These are phyloP conservation scores for Phymorhynchus buccinoides DNA, from an alignment of 1,140 invertebrate genomes.

Conservation along the genomic window DNA sequence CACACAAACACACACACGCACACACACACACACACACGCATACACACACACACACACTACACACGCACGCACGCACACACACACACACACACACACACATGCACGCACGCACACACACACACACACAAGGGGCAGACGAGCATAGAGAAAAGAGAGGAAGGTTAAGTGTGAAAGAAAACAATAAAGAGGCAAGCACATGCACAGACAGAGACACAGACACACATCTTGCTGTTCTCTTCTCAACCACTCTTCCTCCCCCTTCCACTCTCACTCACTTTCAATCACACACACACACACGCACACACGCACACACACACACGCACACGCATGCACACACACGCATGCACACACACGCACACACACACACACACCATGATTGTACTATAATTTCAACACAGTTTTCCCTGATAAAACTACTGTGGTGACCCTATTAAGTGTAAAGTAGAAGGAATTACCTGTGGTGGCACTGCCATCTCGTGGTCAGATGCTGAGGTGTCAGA, in stretches of 20 bases:
- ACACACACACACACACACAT: too few species aligned
- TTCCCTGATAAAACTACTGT: too few species aligned
- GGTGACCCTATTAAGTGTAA: too few species aligned
- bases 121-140: too few species aligned
- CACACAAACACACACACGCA: too few species aligned
- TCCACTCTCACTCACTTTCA: neutral
- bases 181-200: neutral
- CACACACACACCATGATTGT: neutral
- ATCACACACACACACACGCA: neutral
- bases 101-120: too few species aligned
- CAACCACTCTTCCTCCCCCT: neutral
- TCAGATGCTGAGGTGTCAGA: conserved; percentile 42
- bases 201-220: neutral
- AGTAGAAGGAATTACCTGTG: conserved; percentile 8
- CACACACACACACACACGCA: too few species aligned
- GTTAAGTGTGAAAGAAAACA: neutral
- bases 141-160: neutral
- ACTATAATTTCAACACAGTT: too few species aligned
- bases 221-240: too few species aligned
- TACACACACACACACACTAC: too few species aligned
- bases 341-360: neutral
- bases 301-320: too few species aligned
- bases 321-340: neutral
- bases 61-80: too few species aligned
- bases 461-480: neutral